Base-by-base conservation (phyloP, 2,888 invertebrate genomes). In the Zaprionus obscuricornis region DNA sequence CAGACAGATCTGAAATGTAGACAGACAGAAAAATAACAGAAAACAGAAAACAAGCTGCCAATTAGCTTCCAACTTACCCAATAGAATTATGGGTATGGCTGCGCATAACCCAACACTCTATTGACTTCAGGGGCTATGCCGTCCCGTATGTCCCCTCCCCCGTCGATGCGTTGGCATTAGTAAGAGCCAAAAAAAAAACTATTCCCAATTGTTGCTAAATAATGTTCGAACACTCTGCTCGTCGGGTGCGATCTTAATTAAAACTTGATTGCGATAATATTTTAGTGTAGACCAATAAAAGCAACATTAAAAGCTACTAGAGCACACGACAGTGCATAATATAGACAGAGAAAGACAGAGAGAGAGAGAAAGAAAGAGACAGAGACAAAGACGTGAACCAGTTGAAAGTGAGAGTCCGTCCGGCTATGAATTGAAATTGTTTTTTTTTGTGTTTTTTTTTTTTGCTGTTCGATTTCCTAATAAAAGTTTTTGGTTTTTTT, bases 21-120 rank as follows among this genome's bases (percentile, higher is more conserved):
- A n/a, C n/a, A n/a, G n/a, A n/a, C n/a, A n/a, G 45, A 24, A 33
- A 18, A 22, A 56, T 27, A 33, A 34, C 45, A 49, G 7, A 24
- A 31, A 26, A 46, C 22, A 45, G 33, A 43, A 72, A 83, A 76
- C 81, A 64, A 74, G 83, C 68, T 56, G 55, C 83, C 83, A 82
- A 85, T 85, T 83, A 79, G 81, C 81, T 81, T 57, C 81, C 81
- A 85, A 83, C 83, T 81, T 81, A 81, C 83, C 66, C 81, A 62
- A 26, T 46, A 81, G 82, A 78, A 85, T 78, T 84, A 74, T 81
- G 85, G 85, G 85, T 81, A 66, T 17, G 40, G 50, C 60, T 26
- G 58, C 63, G 58, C 56, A 46, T 52, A 51, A 51, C 22, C 31
- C 47, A 45, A 43, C 55, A n/a, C n/a, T n/a, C n/a, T 17, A 22